Base-by-base conservation (phyloP, 2,888 invertebrate genomes). In the Schrankia costaestrigalis region DNA sequence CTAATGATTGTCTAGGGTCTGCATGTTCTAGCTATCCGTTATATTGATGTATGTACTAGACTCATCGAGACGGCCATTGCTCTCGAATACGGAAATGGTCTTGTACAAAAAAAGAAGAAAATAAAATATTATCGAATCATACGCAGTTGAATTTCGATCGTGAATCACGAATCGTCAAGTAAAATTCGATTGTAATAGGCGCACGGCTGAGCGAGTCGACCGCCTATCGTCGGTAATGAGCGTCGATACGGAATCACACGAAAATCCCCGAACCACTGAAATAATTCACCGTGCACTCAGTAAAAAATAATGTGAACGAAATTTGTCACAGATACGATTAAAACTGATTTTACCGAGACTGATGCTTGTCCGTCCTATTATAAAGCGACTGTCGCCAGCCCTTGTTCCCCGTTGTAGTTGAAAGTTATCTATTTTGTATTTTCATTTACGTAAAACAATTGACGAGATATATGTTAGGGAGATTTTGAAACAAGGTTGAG, bases 141-240 rank as follows among this genome's bases (percentile, higher is more conserved):
- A 66, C 67, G 60, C 69, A 64, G 53, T 65, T 61, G 61, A 69
- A 65, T 65, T 69, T 66, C 56, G 60, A 66, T 72, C 78, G 78
- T 78, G 78, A 78, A 76, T 77, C 78, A 79, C 76, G 81, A 81
- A 63, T 75, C 71, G 72, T 78, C 75, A 71, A 69, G 66, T 69
- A 63, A 71, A 68, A 78, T 79, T 73, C 65, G 74, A 77, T 78
- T 77, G 72, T 74, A 71, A 77, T 73, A 67, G 68, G 59, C 53
- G 64, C 73, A 78, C 64, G 78, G 75, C 63, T 78, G 67, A 71
- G 64, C 64, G 80, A 66, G 53, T 57, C 57, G 64, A 60, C 46
- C 60, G 64, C 50, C 54, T 56, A 50, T 47, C 43, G 48, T 56
- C 70, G 62, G 61, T 79, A 79, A 81, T 80, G 76, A 78, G 71